Percentiles rank a stretch among this genome's conserved stretches.
Evolutionary conservation across 2,888 invertebrate genomes (phyloP).

Genomic region (Acrobasis consociella): DNA sequence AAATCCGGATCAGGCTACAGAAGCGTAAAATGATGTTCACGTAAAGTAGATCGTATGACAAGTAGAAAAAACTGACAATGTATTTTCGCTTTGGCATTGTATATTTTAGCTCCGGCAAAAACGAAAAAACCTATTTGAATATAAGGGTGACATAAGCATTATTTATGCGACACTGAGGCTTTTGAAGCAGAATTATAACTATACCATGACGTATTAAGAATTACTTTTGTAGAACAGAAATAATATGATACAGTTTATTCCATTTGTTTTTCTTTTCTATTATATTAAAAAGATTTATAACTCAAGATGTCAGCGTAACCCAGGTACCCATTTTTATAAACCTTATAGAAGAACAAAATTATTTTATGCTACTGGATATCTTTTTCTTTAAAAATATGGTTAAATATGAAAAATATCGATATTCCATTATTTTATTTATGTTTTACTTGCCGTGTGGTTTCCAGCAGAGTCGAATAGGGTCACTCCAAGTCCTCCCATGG

Average conservation of each 20-base stretch:
- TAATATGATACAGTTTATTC: not conserved
- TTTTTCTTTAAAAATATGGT: too few relatives aligned
- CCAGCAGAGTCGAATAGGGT: too few relatives aligned
- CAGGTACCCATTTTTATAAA: too few relatives aligned
- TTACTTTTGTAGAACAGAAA: not conserved
- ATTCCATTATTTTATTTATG: too few relatives aligned
- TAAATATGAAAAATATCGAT: too few relatives aligned
- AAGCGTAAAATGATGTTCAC: conserved; percentile 30
- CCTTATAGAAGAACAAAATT: too few relatives aligned
- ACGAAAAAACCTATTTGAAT: conserved; percentile 19
- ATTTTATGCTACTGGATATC: too few relatives aligned
- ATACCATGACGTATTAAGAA: not conserved
- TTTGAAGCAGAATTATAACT: conserved; percentile 17
- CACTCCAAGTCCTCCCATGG: too few relatives aligned
- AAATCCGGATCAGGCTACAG: conserved; percentile 29
- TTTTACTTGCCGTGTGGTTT: too few relatives aligned
- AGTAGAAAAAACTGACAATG: conserved; percentile 12
- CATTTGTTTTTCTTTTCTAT: not conserved
- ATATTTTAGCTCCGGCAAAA: conserved; percentile 15
- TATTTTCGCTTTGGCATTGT: conserved; percentile 21
- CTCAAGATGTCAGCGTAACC: too few relatives aligned
- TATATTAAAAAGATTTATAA: too few relatives aligned
- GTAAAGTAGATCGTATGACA: conserved; percentile 6
- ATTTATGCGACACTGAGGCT: conserved; percentile 21
- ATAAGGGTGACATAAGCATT: conserved; percentile 20